Base-by-base conservation (phyloP, 2,888 invertebrate genomes). In the Athalia cordata region DNA sequence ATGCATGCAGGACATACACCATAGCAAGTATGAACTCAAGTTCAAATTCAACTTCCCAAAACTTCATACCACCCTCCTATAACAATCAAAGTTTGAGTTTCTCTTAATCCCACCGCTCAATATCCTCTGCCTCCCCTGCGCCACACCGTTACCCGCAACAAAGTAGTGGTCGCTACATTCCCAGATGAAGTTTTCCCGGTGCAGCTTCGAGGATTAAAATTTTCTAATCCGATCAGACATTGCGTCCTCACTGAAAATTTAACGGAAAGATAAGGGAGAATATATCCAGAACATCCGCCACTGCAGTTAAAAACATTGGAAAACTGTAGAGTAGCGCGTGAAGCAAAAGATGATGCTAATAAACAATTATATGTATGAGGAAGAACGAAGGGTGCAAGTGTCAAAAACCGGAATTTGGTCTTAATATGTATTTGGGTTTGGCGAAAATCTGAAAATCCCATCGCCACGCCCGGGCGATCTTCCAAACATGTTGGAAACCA, bases 11-110 rank as follows among this genome's bases (percentile, higher is more conserved):
- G 29, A 29, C 29, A 65, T 7, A n/a, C 3, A n/a, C 4, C 9
- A 66, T 47, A n/a, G 4, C 49, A 5, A 66, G 11, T 13, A 6
- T 15, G 8, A 66, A 3, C 66, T 49, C 66, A 66, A 6, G 55
- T 55, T 79, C 72, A 79, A 57, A 61, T 47, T 65, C 76, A 13
- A 67, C 52, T 70, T 68, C 80, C 83, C 83, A 84, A 86, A 87
- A 87, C 86, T 89, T 87, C 87, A 87, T 88, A 87, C 86, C 85
- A 86, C 85, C 86, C 85, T 85, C 84, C 85, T 86, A 29, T 29
- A 85, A 88, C 87, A 89, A 89, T 89, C 88, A 89, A 89, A 89
- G 86, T 89, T 89, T 84, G 85, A 86, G 85, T 85, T 87, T 59
- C 82, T 84, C 84, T 84, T 88, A 88, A 88, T 87, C 86, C 86